These are phyloP conservation scores for Didymodactylos carnosus DNA, from an alignment of 2,888 invertebrate species.

Conservation along the genomic window DNA sequence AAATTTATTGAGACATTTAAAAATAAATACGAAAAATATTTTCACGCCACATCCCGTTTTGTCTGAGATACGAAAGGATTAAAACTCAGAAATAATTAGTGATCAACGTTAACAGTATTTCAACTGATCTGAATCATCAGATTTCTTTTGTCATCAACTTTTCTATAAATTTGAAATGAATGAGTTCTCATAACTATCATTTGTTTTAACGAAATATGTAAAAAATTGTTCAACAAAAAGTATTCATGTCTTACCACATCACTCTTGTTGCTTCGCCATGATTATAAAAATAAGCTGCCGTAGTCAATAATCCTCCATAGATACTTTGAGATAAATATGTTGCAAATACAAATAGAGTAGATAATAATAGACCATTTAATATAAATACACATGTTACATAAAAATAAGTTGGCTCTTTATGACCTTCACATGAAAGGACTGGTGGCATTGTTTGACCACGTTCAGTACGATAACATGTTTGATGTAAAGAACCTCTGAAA, in stretches of 20 bases:
- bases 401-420: constrained; percentile 59
- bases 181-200: too few relatives aligned
- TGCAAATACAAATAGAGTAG: constrained; percentile 44
- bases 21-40: too few relatives aligned
- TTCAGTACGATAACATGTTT: constrained; percentile 42
- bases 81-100: too few relatives aligned
- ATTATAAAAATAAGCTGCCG: constrained; percentile 55
- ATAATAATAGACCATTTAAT: constrained; percentile 48
- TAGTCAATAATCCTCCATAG: constrained; percentile 52
- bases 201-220: too few relatives aligned
- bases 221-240: too few relatives aligned
- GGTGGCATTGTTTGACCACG: constrained; percentile 45
- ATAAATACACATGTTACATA: constrained; percentile 58
- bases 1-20: too few relatives aligned
- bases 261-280: constrained; percentile 46
- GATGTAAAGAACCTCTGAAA: constrained; percentile 38
- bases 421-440: constrained; percentile 53
- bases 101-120: too few relatives aligned
- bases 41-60: too few relatives aligned
- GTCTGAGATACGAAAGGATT: too few relatives aligned
- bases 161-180: too few relatives aligned
- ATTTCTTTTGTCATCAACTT: too few relatives aligned
- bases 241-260: constrained; percentile 22
- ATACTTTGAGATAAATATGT: constrained; percentile 6
- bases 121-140: too few relatives aligned